These are phyloP conservation scores for Iselma pallidipennis DNA, from an alignment of 2,888 invertebrate species.

Conservation along the genomic window DNA sequence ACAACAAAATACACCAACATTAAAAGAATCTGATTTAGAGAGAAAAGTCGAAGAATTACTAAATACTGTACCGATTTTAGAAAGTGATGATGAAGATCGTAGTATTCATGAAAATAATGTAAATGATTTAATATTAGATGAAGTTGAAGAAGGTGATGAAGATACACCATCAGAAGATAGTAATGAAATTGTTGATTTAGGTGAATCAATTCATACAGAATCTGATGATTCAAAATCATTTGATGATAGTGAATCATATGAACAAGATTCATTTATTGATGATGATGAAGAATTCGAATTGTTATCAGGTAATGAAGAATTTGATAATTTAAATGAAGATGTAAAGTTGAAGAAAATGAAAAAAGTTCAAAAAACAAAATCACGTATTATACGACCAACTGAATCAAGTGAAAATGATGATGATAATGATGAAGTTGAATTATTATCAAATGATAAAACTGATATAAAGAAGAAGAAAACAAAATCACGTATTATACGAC, in stretches of 20 bases:
- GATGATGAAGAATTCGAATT: conserved; percentile 14
- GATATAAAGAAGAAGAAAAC: neutral
- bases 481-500: neutral
- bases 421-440: neutral
- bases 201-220: conserved; percentile 49
- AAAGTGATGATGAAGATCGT: neutral
- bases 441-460: neutral
- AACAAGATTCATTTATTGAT: conserved; percentile 19
- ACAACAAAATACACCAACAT: neutral
- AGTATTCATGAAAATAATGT: neutral
- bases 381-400: conserved; percentile 11
- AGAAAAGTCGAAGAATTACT: neutral
- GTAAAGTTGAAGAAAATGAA: neutral
- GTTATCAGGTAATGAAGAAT: conserved; percentile 15
- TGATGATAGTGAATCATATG: conserved; percentile 9
- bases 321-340: conserved; percentile 8
- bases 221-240: conserved; percentile 25
- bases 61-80: neutral
- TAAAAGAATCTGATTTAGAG: neutral
- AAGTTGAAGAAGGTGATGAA: conserved; percentile 52
- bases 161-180: conserved; percentile 51
- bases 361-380: conserved; percentile 4
- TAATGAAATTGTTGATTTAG: conserved; percentile 50
- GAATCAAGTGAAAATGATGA: conserved; percentile 14
- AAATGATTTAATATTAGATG: neutral